phyloP scores from a whole-genome alignment of 2,113 vertebrate genomes.

The Tricholaema leucomelas region DNA sequence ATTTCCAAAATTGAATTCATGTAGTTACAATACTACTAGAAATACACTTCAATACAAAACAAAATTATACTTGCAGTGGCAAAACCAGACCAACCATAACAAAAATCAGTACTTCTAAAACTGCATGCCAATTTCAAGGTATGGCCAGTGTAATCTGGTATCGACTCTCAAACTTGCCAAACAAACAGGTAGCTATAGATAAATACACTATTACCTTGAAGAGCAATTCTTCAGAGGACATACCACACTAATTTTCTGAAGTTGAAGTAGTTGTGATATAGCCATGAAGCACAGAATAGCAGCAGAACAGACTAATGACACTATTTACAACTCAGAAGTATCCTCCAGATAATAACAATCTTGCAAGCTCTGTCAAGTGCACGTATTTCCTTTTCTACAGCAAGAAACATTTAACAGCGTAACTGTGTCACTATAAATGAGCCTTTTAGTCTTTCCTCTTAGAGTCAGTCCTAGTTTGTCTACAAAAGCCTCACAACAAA shows the following conservation, averaged over 20 bases:
- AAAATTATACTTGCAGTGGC: not conserved
- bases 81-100: not conserved
- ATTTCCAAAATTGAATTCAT: not conserved
- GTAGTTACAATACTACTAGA: not conserved
- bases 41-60: not conserved
- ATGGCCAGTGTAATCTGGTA: not conserved
- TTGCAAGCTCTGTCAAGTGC: not conserved
- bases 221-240: not conserved
- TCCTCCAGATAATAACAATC: not conserved
- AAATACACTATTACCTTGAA: not conserved
- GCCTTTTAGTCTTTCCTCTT: not conserved
- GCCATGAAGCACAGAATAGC: not conserved
- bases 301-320: not conserved
- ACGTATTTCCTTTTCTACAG: not conserved
- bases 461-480: not conserved
- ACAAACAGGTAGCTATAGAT: not conserved
- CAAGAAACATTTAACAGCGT: not conserved
- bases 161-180: not conserved
- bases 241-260: not conserved
- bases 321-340: not conserved
- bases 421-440: not conserved
- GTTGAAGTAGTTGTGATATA: not conserved
- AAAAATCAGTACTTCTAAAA: not conserved
- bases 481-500: not conserved
- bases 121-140: accelerated